Evolutionary conservation across 2,888 invertebrate species (phyloP).

Genomic region (Antitype chi): DNA sequence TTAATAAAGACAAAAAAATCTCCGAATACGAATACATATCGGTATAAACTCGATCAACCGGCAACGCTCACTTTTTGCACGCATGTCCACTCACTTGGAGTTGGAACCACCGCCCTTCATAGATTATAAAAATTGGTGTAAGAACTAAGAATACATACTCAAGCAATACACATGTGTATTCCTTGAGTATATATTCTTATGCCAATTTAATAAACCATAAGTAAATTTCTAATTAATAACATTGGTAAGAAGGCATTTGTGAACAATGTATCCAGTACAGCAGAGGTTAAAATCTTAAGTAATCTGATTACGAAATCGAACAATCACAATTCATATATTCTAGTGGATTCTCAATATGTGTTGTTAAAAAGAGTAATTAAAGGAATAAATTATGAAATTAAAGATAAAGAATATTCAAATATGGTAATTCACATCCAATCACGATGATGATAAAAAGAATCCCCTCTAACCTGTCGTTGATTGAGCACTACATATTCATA

Average conservation of each 20-base stretch:
- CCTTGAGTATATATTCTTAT: too few species aligned
- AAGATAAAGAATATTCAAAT: conserved; percentile 29
- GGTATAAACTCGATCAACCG: conserved; percentile 71
- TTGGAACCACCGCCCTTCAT: conserved; percentile 57
- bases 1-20: conserved; percentile 68
- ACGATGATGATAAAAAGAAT: conserved; percentile 26
- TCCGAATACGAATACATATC: conserved; percentile 63
- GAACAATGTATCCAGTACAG: background rate
- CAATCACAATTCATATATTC: conserved; percentile 10
- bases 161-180: background rate
- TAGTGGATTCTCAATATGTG: background rate
- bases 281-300: background rate
- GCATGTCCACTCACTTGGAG: conserved; percentile 59
- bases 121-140: conserved; percentile 28
- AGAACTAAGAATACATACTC: conserved; percentile 8
- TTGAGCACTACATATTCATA: conserved; percentile 52
- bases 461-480: conserved; percentile 40
- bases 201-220: background rate
- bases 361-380: conserved; percentile 3
- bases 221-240: background rate
- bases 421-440: conserved; percentile 44
- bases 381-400: conserved; percentile 11
- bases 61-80: conserved; percentile 71
- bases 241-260: background rate
- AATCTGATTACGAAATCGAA: background rate